phyloP scores from a whole-genome alignment of 2,888 invertebrate genomes.

The Elegia similella region DNA sequence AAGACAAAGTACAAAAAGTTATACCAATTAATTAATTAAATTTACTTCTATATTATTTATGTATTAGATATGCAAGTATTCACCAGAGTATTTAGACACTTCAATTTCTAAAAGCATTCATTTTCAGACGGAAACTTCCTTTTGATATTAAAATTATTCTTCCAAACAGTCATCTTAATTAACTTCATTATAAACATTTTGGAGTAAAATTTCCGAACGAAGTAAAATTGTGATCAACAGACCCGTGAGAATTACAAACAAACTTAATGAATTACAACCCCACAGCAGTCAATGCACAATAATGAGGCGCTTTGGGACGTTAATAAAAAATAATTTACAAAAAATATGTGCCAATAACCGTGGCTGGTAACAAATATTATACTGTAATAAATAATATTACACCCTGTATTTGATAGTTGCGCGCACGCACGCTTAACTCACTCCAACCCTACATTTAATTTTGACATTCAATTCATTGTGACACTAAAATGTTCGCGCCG shows the following conservation, averaged over 20 bases:
- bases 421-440: conserved; percentile 66
- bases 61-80: too few relatives aligned
- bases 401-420: conserved; percentile 74
- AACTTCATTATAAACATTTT: conserved; percentile 39
- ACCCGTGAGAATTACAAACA: conserved; percentile 75
- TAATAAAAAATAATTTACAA: conserved; percentile 75
- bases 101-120: conserved; percentile 1
- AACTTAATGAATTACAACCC: conserved; percentile 68
- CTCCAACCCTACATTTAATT: conserved; percentile 75
- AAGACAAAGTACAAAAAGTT: too few relatives aligned
- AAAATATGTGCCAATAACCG: conserved; percentile 69
- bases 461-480: conserved; percentile 74
- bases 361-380: conserved; percentile 77
- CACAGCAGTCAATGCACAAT: conserved; percentile 59
- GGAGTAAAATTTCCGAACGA: conserved; percentile 13
- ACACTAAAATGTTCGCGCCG: conserved; percentile 57
- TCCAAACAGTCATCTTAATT: conserved; percentile 23
- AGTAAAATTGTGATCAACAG: conserved; percentile 1
- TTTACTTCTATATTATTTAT: too few relatives aligned
- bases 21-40: too few relatives aligned
- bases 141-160: conserved; percentile 1
- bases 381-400: conserved; percentile 78
- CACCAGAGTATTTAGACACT: neutral
- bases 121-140: neutral
- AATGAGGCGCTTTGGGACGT: conserved; percentile 67